phyloP scores from a whole-genome alignment of 1,140 invertebrate species.

The Solen grandis region DNA sequence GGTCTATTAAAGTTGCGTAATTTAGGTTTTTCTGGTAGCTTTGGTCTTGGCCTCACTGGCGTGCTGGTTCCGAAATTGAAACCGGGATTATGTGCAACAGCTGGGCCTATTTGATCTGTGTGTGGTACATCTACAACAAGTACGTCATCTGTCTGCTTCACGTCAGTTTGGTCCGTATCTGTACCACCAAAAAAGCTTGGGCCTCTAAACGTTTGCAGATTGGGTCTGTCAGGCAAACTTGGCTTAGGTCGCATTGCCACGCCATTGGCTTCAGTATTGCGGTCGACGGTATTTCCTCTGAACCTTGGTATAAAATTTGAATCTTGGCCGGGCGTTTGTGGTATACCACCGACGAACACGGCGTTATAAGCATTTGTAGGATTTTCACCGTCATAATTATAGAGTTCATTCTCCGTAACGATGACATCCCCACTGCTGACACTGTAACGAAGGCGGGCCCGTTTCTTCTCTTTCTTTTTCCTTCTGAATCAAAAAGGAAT shows the following conservation, averaged over 20 bases:
- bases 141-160: not conserved
- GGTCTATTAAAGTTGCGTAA: too few relatives aligned
- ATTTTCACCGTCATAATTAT: conserved; percentile 41
- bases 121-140: not conserved
- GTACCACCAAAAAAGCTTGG: not conserved
- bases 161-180: not conserved
- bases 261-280: not conserved
- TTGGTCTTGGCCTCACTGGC: too few relatives aligned
- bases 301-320: not conserved
- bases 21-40: too few relatives aligned
- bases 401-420: conserved; percentile 41
- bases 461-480: not conserved
- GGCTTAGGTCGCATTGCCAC: not conserved
- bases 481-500: too few relatives aligned
- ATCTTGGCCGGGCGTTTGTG: conserved; percentile 9
- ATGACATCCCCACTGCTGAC: conserved; percentile 36
- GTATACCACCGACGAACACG: conserved; percentile 46
- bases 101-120: not conserved
- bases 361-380: conserved; percentile 33
- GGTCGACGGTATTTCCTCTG: not conserved
- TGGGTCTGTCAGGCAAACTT: not conserved
- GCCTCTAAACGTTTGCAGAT: not conserved
- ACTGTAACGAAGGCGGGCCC: conserved; percentile 2
- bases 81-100: not conserved
- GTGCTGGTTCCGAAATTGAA: not conserved